Evolutionary conservation across 2,113 vertebrate genomes (phyloP), one percentile per base, ranked within the genome.

Genomic region (Chunga burmeisteri): DNA sequence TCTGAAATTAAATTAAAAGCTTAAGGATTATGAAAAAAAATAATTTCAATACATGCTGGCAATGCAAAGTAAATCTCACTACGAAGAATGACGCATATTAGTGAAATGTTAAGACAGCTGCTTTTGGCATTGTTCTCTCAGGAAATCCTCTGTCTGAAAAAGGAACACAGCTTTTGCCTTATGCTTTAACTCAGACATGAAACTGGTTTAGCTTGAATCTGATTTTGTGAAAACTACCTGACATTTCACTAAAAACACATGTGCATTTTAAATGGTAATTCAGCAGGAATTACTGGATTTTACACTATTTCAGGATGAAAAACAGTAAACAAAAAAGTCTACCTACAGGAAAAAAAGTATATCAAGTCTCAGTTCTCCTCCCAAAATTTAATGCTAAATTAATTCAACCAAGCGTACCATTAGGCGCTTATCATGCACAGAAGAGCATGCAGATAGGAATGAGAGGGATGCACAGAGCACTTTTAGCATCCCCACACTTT

Each of bases 1-100:
- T 98, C 99, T 99, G 97, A 98, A 98, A 98, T 80, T 32, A 94
- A 97, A 96, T 86, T 42, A 73, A 81, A 91, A 91, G 75, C 44
- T 40, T 66, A 86, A 80, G n/a, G 13, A 68, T 89, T 82, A 81
- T n/a, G 50, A 46, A 67, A 82, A 74, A 52, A 49, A 30, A 30
- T 36, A 75, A 36, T 65, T 84, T 91, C 77, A 84, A 63, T 52
- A 81, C 70, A 94, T 3, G 1, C 30, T 90, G 36, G 52, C 34
- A 91, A 81, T 26, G 25, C 58, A 87, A 85, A 95, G 58, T 82
- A 88, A 91, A 89, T 81, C 78, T 87, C 65, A 56, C 49, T 56
- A 59, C 6, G 38, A 88, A 85, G 46, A 77, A 81, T 73, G 63
- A 85, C 1, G 5, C 44, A 40, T 82, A 90, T 77, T 88, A 91